Base-by-base conservation (phyloP, 2,888 invertebrate species). In the Rhingia campestris region DNA sequence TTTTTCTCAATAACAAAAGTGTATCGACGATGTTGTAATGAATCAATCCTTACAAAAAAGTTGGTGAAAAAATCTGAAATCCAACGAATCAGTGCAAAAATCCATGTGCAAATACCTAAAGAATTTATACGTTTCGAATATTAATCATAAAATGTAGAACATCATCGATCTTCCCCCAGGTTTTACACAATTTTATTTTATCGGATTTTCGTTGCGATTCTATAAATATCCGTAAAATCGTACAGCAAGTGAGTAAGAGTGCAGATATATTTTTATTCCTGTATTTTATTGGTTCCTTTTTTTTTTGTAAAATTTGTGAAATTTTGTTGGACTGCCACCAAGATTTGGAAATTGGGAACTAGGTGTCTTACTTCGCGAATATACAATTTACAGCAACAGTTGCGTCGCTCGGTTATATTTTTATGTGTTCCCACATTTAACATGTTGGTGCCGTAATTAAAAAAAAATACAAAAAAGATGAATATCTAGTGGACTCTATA, bases 161-260 rank as follows among this genome's bases (percentile, higher is more conserved):
- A 69, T 56, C 58, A 84, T 79, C 74, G 70, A 84, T 80, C 66
- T 69, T 56, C 64, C 56, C 43, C 59, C 70, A 70, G 66, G 47
- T 72, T 73, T 76, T 45, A n/a, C 35, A 12, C 10, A 49, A 32
- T 63, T 56, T 63, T 61, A 45, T 69, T 69, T 73, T 56, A 70
- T 80, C 84, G 69, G 74, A 75, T 70, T 80, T 75, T 64, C 58
- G 59, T 66, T 80, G 84, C 73, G 74, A 80, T 80, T 84, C 84
- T 84, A 84, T 66, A 84, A 84, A 84, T 84, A 80, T 66, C 74
- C 73, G 63, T 54, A 53, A 74, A 84, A 63, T 39, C 51, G 69
- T 64, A 58, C 43, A 80, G 63, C 69, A 80, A 74, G 80, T 82
- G 73, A 82, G 82, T 82, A 79, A 73, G 73, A 73, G 63, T 82